Base-by-base conservation (phyloP, 1,140 invertebrate species). In the Drosophila melanica region DNA sequence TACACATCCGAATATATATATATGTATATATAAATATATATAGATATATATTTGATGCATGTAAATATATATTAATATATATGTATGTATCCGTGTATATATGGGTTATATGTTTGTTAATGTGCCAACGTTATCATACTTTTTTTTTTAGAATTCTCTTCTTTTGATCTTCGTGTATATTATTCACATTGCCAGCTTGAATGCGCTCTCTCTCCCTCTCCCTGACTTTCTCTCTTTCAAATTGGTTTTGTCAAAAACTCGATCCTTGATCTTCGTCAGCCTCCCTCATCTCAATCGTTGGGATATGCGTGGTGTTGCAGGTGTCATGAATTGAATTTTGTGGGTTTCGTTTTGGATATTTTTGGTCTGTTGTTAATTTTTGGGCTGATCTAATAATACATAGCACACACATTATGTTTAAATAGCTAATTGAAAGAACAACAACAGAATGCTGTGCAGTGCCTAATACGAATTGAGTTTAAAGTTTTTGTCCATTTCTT, bases 231-330 rank as follows among this genome's bases (percentile, higher is more conserved):
- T 44, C 51, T 66, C 42, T 9, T 35, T 35, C 33, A 9, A 33
- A 14, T 47, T 45, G 16, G n/a, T 37, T 7, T 12, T 23, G 16
- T 16, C 23, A 18, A 41, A 48, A 45, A 50, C 16, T 63, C 42
- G 54, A 14, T 23, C 35, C 9, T 9, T 35, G 33, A 51, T 14
- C 14, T 45, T 53, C 12, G 16, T 68, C 47, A 47, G 59, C n/a
- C 54, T 48, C 45, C 45, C 12, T 62, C 50, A 27, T 69, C 35
- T 89, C 64, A 72, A 76, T 90, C 85, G 85, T 90, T 90, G 85
- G 85, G 85, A 90, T 90, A 90, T 90, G 85, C 85, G 72, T 89
- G 81, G 77, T 80, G 44, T 69, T 73, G 81, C 77, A 84, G 75
- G 85, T 89, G 65, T 47, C 30, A 30, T 68, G 78, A 81, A 71